Percentiles rank a stretch among this genome's conserved stretches.
These are phyloP conservation scores for Leptinotarsa tumamoca DNA, from an alignment of 2,888 invertebrate species.

Conservation along the genomic window DNA sequence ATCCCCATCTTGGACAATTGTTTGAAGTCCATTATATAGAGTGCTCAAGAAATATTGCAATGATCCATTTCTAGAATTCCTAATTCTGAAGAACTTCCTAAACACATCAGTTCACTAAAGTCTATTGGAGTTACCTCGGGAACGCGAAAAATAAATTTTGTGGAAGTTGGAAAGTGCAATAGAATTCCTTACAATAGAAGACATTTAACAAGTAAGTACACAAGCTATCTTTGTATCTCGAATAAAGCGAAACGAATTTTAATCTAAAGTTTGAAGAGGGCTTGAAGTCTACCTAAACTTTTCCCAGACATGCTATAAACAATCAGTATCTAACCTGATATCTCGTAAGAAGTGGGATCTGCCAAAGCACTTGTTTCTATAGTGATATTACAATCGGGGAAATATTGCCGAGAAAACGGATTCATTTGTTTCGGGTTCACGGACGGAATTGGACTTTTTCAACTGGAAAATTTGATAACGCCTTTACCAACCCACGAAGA, in stretches of 20 bases:
- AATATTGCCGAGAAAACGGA: neutral
- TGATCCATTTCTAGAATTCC: neutral
- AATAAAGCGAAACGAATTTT: slow-evolving; percentile 45
- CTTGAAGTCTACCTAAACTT: slow-evolving; percentile 50
- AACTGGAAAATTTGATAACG: neutral
- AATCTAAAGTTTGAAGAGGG: slow-evolving; percentile 52
- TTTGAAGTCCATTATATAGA: neutral
- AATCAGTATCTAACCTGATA: slow-evolving; percentile 51
- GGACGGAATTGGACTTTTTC: neutral
- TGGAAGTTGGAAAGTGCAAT: slow-evolving; percentile 32
- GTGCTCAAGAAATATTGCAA: neutral
- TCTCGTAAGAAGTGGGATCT: slow-evolving; percentile 32
- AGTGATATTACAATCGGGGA: slow-evolving; percentile 22
- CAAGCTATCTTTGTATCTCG: slow-evolving; percentile 38
- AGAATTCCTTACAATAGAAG: slow-evolving; percentile 36
- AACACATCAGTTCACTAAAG: neutral
- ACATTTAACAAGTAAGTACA: slow-evolving; percentile 44
- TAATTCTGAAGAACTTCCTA: neutral
- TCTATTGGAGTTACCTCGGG: slow-evolving; percentile 15
- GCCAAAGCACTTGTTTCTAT: slow-evolving; percentile 34
- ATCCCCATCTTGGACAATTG: no score
- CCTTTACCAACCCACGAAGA: neutral
- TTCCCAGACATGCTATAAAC: slow-evolving; percentile 53
- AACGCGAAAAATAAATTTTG: slow-evolving; percentile 28
- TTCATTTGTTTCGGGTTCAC: neutral